These are phyloP conservation scores for Amphipyra berbera DNA, from an alignment of 2,888 invertebrate species.

Conservation along the genomic window DNA sequence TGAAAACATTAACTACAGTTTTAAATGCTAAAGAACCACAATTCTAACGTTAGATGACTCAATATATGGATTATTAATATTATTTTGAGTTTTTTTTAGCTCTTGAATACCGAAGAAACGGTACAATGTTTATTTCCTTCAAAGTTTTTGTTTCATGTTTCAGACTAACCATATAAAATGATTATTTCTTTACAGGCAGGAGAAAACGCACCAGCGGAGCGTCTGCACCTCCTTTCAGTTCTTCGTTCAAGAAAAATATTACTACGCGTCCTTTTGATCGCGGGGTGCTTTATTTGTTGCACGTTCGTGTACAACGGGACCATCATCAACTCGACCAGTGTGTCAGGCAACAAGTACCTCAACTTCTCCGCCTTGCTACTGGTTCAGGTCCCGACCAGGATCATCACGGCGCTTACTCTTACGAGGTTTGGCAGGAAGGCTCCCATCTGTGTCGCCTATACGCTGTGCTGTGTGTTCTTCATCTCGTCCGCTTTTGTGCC, in stretches of 20 bases:
- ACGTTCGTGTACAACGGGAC: constrained; percentile 94
- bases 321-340: constrained; percentile 93
- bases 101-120: no score
- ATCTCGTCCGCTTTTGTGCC: constrained; percentile 89
- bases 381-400: constrained; percentile 91
- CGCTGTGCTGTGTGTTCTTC: constrained; percentile 87
- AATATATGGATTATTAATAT: no score
- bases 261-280: constrained; percentile 77
- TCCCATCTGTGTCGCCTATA: constrained; percentile 82
- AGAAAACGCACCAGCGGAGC: constrained; percentile 48
- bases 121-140: no score
- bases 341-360: constrained; percentile 93
- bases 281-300: constrained; percentile 92
- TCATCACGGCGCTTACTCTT: constrained; percentile 88
- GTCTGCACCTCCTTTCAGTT: constrained; percentile 66
- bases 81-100: no score
- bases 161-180: no score
- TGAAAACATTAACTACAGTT: no score
- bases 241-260: constrained; percentile 78
- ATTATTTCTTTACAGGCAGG: constrained; percentile 59
- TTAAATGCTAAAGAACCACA: no score
- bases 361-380: constrained; percentile 92
- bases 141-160: no score
- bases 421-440: constrained; percentile 90
- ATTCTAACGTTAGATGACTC: no score